Evolutionary conservation across 2,888 invertebrate genomes (phyloP), one percentile per base, ranked within the genome.

Genomic region (Drosophila meridiana): DNA sequence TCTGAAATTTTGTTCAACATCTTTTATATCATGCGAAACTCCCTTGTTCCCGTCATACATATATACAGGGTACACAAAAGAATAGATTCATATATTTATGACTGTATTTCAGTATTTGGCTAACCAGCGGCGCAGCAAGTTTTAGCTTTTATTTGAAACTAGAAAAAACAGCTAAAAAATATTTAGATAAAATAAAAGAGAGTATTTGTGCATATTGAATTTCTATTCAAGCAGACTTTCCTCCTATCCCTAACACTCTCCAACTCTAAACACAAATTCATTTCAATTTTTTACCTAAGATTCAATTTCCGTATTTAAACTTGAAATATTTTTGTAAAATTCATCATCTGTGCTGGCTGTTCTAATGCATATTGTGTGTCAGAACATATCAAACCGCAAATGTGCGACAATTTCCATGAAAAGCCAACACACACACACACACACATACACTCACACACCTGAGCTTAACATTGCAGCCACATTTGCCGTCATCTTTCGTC

Each of bases 401-500:
- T 60, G 70, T 80, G 66, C 71, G 50, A 53, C 62, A 64, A 76
- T 78, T 69, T 76, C 42, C 62, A 42, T 45, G 72, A 60, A 43
- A 55, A 34, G 20, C 34, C 26, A 43, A 20, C 32, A 4, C 56
- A 57, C 42, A 59, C 28, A 58, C 42, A 40, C 9, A 38, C 32
- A 9, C 38, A 40, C 61, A 53, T 26, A 56, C 40, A 36, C 9
- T 26, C 14, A 20, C 8, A 69, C 45, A 60, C 42, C 36, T 60
- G 36, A 14, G 43, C 32, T 58, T 59, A 48, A 63, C 50, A 68
- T 59, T 59, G 55, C 69, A 69, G 57, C 52, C 32, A 56, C 64
- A 77, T 74, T 74, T 62, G 64, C 71, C 48, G 61, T 79, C 80
- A 79, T 80, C 67, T 77, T 73, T 78, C 75, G 69, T 80, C 69